phyloP scores from a whole-genome alignment of 2,797 vertebrate genomes.

The Numenius phaeopus region DNA sequence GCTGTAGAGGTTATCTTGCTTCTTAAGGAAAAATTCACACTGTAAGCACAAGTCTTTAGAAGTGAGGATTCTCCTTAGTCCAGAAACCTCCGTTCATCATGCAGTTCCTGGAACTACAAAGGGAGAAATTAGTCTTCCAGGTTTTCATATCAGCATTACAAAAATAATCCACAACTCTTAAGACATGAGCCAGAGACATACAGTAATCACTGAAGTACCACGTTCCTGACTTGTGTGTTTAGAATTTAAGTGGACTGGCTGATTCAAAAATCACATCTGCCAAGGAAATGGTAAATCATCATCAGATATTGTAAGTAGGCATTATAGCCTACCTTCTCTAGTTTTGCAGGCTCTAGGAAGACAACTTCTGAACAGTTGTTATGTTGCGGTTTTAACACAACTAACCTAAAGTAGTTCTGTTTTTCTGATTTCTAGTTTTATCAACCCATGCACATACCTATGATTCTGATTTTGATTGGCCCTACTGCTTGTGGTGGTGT shows the following conservation, averaged over 20 bases:
- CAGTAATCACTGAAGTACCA: background rate
- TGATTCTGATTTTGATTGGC: background rate
- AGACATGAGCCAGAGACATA: background rate
- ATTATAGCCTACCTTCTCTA: background rate
- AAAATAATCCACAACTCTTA: background rate
- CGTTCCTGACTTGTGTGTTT: background rate
- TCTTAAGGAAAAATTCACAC: background rate
- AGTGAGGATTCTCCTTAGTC: background rate
- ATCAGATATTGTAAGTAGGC: background rate
- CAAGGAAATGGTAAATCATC: background rate
- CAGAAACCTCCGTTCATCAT: background rate
- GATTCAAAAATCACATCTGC: background rate
- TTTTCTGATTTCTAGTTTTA: background rate
- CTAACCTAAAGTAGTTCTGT: background rate
- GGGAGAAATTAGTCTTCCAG: background rate
- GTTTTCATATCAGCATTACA: background rate
- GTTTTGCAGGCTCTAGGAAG: background rate
- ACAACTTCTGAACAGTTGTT: background rate
- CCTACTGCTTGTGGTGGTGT: background rate
- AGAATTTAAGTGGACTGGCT: background rate
- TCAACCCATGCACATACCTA: accelerated
- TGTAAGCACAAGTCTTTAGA: background rate
- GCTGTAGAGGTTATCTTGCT: background rate
- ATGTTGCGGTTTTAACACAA: background rate
- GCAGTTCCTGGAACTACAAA: background rate